Percentiles rank a stretch among this genome's conserved stretches.
These are phyloP conservation scores for Drosophila tsacasi DNA, from an alignment of 1,140 invertebrate species.

Conservation along the genomic window DNA sequence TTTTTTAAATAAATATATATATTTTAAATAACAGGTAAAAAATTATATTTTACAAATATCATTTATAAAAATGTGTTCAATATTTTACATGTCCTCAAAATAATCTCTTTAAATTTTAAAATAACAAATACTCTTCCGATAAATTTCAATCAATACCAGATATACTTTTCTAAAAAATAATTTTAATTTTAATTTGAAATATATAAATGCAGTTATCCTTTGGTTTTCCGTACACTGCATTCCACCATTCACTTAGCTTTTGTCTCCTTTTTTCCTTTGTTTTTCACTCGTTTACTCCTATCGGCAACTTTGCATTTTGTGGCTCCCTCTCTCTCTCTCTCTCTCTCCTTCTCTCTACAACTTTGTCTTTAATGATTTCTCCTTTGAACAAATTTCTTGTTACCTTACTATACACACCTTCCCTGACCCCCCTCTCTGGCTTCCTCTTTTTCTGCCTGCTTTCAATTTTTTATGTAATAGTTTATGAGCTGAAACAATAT, in stretches of 20 bases:
- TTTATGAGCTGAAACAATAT: constrained; percentile 67
- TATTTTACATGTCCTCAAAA: neutral
- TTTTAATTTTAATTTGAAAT: neutral
- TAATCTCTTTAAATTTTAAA: neutral
- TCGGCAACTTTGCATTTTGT: constrained; percentile 38
- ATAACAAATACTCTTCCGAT: neutral
- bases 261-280: constrained; percentile 30
- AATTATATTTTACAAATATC: too few species aligned
- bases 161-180: too few species aligned
- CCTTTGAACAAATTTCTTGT: constrained; percentile 76
- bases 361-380: constrained; percentile 74
- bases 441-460: constrained; percentile 31
- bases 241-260: constrained; percentile 39
- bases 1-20: too few species aligned
- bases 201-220: neutral
- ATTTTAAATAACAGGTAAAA: too few species aligned
- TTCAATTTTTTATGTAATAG: constrained; percentile 74
- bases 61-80: too few species aligned
- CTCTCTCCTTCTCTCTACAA: constrained; percentile 13
- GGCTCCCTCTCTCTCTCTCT: constrained; percentile 13
- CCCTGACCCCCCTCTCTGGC: neutral
- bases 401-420: constrained; percentile 42
- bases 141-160: neutral
- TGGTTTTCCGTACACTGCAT: constrained; percentile 4
- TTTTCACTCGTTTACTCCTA: constrained; percentile 7